Conservation (phyloP, 1,140 invertebrate genomes). For the Diorhabda carinulata region DNA sequence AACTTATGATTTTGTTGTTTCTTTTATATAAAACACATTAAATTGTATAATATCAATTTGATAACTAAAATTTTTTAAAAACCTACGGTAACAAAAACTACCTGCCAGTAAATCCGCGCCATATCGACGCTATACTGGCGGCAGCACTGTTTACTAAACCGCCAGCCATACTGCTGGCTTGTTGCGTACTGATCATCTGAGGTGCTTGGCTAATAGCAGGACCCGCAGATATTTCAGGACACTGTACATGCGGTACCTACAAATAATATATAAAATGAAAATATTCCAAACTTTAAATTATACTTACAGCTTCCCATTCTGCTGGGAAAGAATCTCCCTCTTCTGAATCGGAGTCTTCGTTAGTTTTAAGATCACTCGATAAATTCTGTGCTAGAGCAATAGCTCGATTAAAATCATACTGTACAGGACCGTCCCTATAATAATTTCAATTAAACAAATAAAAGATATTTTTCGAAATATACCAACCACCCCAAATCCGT, state of each 20-base stretch:
- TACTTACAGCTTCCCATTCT: constrained; percentile 66
- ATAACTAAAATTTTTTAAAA: too few species aligned
- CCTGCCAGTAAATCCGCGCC: constrained; percentile 61
- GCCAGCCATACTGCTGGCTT: constrained; percentile 57
- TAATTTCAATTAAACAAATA: background rate
- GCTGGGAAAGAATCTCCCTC: constrained; percentile 61
- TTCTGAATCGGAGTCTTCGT: constrained; percentile 63
- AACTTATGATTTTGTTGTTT: too few species aligned
- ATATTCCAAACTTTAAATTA: background rate
- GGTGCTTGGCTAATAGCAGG: constrained; percentile 38
- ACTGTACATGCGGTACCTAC: constrained; percentile 56
- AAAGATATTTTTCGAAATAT: background rate
- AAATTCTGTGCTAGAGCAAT: constrained; percentile 59
- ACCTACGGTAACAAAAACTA: constrained; percentile 29
- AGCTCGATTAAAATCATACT: constrained; percentile 53
- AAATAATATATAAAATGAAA: constrained; percentile 21
- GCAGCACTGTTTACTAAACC: constrained; percentile 66
- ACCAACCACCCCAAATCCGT: constrained; percentile 66
- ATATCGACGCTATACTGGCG: constrained; percentile 64
- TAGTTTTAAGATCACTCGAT: constrained; percentile 55
- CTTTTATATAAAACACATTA: too few species aligned
- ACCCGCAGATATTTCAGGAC: constrained; percentile 49
- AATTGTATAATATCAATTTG: too few species aligned
- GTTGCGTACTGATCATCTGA: constrained; percentile 51
- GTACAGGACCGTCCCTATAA: constrained; percentile 56